Conservation (phyloP, 92 coral and sea anemone genomes). For the Siderastrea radians region DNA sequence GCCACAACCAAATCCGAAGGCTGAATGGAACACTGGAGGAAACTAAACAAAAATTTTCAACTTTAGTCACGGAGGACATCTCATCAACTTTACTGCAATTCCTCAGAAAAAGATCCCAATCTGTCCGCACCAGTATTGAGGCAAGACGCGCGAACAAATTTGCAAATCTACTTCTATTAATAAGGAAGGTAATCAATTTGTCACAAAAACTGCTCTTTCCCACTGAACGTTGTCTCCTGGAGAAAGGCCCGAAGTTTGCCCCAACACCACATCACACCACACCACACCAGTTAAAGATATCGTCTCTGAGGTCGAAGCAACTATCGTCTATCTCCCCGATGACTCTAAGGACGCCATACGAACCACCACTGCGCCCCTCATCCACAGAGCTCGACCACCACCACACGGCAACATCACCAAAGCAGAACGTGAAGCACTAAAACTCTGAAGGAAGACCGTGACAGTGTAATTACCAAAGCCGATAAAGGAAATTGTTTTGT, state of each 20-base stretch:
- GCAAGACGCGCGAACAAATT: constrained; percentile 45
- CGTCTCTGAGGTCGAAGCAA: constrained; percentile 41
- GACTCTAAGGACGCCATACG: constrained; percentile 39
- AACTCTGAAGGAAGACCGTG: constrained; percentile 14
- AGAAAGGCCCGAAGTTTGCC: background rate
- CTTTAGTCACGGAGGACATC: constrained; percentile 7
- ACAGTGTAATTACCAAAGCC: constrained; percentile 46
- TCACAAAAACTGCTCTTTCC: background rate
- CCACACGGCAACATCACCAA: constrained; percentile 22
- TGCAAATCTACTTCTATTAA: background rate
- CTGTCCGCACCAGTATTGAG: constrained; percentile 38
- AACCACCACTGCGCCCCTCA: constrained; percentile 1
- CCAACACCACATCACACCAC: background rate
- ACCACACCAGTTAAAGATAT: constrained; percentile 18
- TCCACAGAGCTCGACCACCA: constrained; percentile 19
- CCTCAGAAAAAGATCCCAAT: constrained; percentile 27
- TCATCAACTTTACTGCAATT: constrained; percentile 19
- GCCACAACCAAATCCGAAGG: background rate
- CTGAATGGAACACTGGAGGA: background rate
- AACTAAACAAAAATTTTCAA: background rate
- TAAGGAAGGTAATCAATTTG: background rate
- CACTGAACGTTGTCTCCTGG: background rate
- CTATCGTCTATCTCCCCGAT: constrained; percentile 41
- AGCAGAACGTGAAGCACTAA: constrained; percentile 35
- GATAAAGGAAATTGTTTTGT: constrained; percentile 59